Conservation (phyloP, 2,888 invertebrate genomes). For the Eucriotettix oculatus region DNA sequence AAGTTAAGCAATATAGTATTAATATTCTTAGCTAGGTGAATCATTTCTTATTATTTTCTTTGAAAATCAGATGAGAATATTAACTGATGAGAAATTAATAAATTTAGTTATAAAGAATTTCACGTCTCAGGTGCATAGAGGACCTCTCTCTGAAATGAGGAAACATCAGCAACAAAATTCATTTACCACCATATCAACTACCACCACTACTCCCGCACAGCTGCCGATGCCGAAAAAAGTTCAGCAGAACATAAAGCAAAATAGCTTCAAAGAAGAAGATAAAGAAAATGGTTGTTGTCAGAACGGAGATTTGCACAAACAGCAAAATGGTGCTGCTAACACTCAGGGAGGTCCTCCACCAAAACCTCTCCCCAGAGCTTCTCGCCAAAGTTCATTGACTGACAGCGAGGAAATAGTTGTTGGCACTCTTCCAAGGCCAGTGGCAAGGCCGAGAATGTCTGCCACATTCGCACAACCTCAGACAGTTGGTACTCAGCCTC, state of each 20-base stretch:
- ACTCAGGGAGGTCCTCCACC: slow-evolving; percentile 32
- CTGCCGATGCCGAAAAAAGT: slow-evolving; percentile 3
- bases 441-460: slow-evolving; percentile 53
- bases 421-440: slow-evolving; percentile 35
- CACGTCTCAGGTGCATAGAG: slow-evolving; percentile 34
- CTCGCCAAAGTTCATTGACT: slow-evolving; percentile 50
- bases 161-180: slow-evolving; percentile 7
- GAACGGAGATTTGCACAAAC: slow-evolving; percentile 9
- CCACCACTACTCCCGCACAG: not conserved
- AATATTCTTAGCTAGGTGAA: no score
- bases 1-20: no score
- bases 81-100: no score
- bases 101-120: not conserved
- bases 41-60: no score
- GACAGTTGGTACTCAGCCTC: not conserved
- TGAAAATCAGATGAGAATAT: no score
- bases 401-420: slow-evolving; percentile 33
- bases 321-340: slow-evolving; percentile 5
- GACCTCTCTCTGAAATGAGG: slow-evolving; percentile 15
- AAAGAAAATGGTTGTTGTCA: slow-evolving; percentile 7
- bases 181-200: slow-evolving; percentile 11
- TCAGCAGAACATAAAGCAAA: slow-evolving; percentile 11
- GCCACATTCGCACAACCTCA: slow-evolving; percentile 25
- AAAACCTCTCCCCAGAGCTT: slow-evolving; percentile 65
- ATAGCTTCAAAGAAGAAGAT: slow-evolving; percentile 5